phyloP scores from a whole-genome alignment of 2,888 invertebrate species.

The Apomyelois bistriatella region DNA sequence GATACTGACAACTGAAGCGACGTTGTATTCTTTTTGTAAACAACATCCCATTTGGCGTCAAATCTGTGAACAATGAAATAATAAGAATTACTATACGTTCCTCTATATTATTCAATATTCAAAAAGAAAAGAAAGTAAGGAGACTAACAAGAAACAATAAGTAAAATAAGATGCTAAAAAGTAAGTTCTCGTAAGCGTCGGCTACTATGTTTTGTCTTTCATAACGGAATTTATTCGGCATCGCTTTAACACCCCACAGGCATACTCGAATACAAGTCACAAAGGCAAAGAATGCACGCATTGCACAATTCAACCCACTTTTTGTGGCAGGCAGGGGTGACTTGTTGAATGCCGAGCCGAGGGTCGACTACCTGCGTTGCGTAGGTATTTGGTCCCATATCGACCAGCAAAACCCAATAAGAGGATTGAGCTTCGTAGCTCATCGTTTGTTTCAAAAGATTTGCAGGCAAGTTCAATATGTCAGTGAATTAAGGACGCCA shows the following conservation, averaged over 20 bases:
- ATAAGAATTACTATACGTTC: background rate
- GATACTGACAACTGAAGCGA: background rate
- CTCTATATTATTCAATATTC: background rate
- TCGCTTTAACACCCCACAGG: background rate
- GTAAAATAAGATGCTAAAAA: background rate
- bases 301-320: constrained; percentile 43
- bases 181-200: background rate
- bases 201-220: constrained; percentile 11
- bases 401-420: constrained; percentile 1
- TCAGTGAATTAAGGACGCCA: background rate
- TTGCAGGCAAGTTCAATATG: constrained; percentile 11
- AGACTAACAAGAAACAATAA: background rate
- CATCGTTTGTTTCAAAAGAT: constrained; percentile 2
- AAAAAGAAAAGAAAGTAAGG: too few species aligned
- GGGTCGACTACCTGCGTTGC: constrained; percentile 41
- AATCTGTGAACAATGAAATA: constrained; percentile 6
- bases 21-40: background rate
- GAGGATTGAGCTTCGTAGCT: background rate
- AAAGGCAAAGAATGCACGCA: constrained; percentile 37
- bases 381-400: constrained; percentile 13
- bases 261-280: constrained; percentile 20
- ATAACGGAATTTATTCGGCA: constrained; percentile 6
- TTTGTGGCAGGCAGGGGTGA: constrained; percentile 34
- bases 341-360: constrained; percentile 29
- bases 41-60: background rate